Conservation (phyloP, 2,888 invertebrate genomes). For the Morpho deidamia region DNA sequence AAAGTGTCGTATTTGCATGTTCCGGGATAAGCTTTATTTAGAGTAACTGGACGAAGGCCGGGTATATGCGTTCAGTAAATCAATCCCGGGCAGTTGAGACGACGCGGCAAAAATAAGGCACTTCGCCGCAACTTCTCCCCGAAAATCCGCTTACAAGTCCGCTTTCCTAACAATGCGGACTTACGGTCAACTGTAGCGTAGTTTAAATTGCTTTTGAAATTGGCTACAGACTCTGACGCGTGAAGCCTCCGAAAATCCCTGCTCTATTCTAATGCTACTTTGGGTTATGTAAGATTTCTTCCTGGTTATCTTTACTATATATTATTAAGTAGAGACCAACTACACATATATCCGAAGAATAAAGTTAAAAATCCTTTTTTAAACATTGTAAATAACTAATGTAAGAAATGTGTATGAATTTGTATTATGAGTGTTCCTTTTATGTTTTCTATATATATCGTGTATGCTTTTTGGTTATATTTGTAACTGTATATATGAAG, state of each 20-base stretch:
- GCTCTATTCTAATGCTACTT: not conserved
- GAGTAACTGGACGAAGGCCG: constrained; percentile 50
- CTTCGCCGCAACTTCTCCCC: constrained; percentile 24
- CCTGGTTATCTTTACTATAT: no score
- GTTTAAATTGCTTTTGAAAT: constrained; percentile 18
- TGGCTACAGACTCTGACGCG: constrained; percentile 8
- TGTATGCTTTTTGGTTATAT: no score
- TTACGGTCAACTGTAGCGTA: constrained; percentile 18
- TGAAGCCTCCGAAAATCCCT: not conserved
- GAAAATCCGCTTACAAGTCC: constrained; percentile 31
- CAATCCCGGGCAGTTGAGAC: constrained; percentile 61
- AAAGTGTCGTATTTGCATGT: constrained; percentile 64
- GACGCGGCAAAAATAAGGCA: constrained; percentile 62
- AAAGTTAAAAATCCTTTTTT: no score
- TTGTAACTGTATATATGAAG: no score
- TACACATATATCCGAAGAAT: no score
- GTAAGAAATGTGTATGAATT: no score
- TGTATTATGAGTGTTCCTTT: no score
- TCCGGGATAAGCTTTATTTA: constrained; percentile 63
- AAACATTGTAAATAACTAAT: no score
- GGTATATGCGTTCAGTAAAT: constrained; percentile 64
- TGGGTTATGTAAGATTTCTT: no score
- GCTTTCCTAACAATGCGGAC: constrained; percentile 26
- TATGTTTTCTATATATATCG: no score
- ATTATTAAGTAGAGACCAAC: no score